These are phyloP conservation scores for Argynnis bischoffii DNA, from an alignment of 2,888 invertebrate genomes.

Conservation along the genomic window DNA sequence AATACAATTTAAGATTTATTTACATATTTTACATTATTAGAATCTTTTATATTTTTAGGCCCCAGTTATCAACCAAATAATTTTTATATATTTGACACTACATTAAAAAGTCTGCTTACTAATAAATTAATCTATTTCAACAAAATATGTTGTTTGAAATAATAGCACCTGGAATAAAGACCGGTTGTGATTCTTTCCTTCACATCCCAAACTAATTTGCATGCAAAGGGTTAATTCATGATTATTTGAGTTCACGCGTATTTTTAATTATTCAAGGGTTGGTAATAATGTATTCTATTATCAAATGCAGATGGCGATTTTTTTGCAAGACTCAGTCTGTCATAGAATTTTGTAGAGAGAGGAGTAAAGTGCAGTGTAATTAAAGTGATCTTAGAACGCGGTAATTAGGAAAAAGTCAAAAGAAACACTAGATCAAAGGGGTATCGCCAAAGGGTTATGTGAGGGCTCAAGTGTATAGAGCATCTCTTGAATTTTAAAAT, in stretches of 20 bases:
- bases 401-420: slow-evolving; percentile 30
- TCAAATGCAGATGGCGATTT: slow-evolving; percentile 62
- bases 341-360: slow-evolving; percentile 63
- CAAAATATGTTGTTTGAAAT: slow-evolving; percentile 51
- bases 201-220: slow-evolving; percentile 70
- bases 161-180: slow-evolving; percentile 68
- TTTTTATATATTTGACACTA: no score
- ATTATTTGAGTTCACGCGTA: slow-evolving; percentile 79
- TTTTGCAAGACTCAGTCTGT: slow-evolving; percentile 67
- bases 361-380: slow-evolving; percentile 46
- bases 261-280: slow-evolving; percentile 82
- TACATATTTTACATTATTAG: no score
- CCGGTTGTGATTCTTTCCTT: slow-evolving; percentile 66
- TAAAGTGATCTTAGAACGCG: slow-evolving; percentile 31
- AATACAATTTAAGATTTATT: not conserved
- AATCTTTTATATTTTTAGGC: no score
- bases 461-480: slow-evolving; percentile 5
- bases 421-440: slow-evolving; percentile 25
- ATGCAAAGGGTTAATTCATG: slow-evolving; percentile 79
- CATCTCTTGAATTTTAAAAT: slow-evolving; percentile 20
- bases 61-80: no score
- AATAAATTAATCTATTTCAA: not conserved
- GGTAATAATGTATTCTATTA: slow-evolving; percentile 69
- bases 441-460: slow-evolving; percentile 18
- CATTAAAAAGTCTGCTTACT: no score